Evolutionary conservation across 2,113 vertebrate genomes (phyloP).

Genomic region (Tylochromis polylepis): DNA sequence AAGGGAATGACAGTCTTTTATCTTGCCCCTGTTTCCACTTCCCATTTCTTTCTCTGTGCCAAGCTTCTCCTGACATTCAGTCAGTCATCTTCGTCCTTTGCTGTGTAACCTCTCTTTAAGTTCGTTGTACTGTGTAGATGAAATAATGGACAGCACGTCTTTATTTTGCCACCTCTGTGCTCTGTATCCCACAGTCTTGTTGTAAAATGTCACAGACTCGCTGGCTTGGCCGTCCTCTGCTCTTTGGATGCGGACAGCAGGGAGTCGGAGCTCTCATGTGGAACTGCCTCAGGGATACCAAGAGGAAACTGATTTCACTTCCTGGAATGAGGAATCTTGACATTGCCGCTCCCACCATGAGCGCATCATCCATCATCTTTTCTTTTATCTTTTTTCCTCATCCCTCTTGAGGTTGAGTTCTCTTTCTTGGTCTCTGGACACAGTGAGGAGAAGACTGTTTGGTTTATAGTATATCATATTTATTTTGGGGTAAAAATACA

Average conservation of each 20-base stretch:
- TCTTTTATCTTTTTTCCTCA: slow-evolving; percentile 13
- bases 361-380: slow-evolving; percentile 41
- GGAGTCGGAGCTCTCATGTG: slow-evolving; percentile 33
- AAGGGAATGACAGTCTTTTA: slow-evolving; percentile 31
- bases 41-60: not conserved
- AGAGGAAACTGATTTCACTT: slow-evolving; percentile 46
- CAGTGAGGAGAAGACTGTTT: not conserved
- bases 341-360: slow-evolving; percentile 19
- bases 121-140: slow-evolving; percentile 7
- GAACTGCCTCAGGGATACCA: slow-evolving; percentile 46
- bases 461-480: not conserved
- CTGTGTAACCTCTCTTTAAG: not conserved
- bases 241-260: not conserved
- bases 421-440: not conserved
- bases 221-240: not conserved
- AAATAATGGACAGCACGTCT: slow-evolving; percentile 14
- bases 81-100: not conserved
- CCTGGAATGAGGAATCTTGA: slow-evolving; percentile 50
- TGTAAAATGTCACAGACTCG: slow-evolving; percentile 31
- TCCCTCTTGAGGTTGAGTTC: not conserved
- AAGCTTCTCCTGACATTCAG: slow-evolving; percentile 9
- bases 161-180: not conserved
- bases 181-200: not conserved
- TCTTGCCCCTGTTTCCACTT: not conserved
- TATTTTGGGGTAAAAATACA: not conserved